Conservation (phyloP, 1,140 invertebrate species). For the Epicauta chinensis region DNA sequence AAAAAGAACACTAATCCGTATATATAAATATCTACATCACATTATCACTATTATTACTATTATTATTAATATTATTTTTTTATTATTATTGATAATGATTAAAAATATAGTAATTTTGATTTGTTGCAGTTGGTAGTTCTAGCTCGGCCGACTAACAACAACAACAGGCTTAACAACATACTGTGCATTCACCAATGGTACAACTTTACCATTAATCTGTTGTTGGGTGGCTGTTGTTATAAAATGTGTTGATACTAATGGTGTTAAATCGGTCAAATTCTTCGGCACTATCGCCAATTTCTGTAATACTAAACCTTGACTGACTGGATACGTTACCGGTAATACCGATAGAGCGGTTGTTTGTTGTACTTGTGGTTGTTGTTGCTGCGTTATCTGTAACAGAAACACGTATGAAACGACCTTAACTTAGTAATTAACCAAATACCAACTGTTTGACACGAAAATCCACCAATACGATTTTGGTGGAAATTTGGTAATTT, state of each 20-base stretch:
- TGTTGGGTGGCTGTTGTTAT: slow-evolving; percentile 30
- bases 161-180: slow-evolving; percentile 41
- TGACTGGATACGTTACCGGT: slow-evolving; percentile 35
- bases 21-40: too few relatives aligned
- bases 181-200: slow-evolving; percentile 38
- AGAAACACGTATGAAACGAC: background rate
- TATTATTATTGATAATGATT: too few relatives aligned
- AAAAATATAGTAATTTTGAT: too few relatives aligned
- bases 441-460: background rate
- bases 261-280: slow-evolving; percentile 32
- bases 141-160: slow-evolving; percentile 40
- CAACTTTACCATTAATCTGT: slow-evolving; percentile 32
- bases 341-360: slow-evolving; percentile 35
- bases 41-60: too few relatives aligned
- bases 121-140: slow-evolving; percentile 1
- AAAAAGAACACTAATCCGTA: too few relatives aligned
- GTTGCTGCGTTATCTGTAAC: slow-evolving; percentile 25
- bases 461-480: too few relatives aligned
- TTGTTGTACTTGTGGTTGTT: slow-evolving; percentile 21
- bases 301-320: slow-evolving; percentile 35
- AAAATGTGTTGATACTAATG: slow-evolving; percentile 36
- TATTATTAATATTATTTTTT: too few relatives aligned
- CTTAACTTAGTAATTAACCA: background rate
- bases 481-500: too few relatives aligned
- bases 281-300: slow-evolving; percentile 36